These are phyloP conservation scores for Caenorhabditis drosophilae DNA, from an alignment of 2,888 invertebrate genomes.

Conservation along the genomic window DNA sequence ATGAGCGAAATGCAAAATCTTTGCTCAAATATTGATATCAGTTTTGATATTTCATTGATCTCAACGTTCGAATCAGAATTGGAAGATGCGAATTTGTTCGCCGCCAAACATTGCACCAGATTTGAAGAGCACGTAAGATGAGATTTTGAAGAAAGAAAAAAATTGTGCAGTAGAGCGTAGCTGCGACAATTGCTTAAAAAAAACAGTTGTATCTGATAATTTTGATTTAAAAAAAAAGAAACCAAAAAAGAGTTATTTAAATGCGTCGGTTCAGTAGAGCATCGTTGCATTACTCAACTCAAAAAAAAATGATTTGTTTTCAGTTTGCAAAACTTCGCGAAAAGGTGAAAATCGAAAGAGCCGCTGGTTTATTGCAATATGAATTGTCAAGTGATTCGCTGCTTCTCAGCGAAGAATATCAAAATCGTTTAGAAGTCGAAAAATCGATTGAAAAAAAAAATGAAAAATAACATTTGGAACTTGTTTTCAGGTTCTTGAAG, in stretches of 20 bases:
- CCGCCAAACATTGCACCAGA: slow-evolving; percentile 79
- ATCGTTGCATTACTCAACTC: not conserved
- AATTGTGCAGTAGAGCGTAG: slow-evolving; percentile 13
- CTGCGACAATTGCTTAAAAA: slow-evolving; percentile 7
- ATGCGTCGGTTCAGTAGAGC: too few relatives aligned
- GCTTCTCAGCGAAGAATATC: slow-evolving; percentile 86
- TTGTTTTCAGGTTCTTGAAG: slow-evolving; percentile 74
- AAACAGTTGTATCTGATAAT: too few relatives aligned
- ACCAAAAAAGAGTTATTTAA: too few relatives aligned
- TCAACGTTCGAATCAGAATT: slow-evolving; percentile 5
- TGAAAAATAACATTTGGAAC: too few relatives aligned
- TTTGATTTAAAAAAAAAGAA: too few relatives aligned
- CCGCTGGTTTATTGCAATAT: slow-evolving; percentile 79
- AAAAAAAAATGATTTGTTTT: slow-evolving; percentile 4
- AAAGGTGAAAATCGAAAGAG: slow-evolving; percentile 71
- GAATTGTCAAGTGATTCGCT: slow-evolving; percentile 84
- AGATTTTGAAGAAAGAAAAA: not conserved
- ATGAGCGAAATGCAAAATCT: slow-evolving; percentile 3
- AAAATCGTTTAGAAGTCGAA: slow-evolving; percentile 75
- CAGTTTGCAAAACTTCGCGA: slow-evolving; percentile 17
- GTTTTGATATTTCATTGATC: not conserved
- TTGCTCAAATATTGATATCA: slow-evolving; percentile 10
- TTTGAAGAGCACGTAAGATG: slow-evolving; percentile 77
- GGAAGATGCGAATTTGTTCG: slow-evolving; percentile 3
- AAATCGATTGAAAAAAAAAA: not conserved